Base-by-base conservation (phyloP, 1,140 invertebrate species). In the Cotesia chilonis region DNA sequence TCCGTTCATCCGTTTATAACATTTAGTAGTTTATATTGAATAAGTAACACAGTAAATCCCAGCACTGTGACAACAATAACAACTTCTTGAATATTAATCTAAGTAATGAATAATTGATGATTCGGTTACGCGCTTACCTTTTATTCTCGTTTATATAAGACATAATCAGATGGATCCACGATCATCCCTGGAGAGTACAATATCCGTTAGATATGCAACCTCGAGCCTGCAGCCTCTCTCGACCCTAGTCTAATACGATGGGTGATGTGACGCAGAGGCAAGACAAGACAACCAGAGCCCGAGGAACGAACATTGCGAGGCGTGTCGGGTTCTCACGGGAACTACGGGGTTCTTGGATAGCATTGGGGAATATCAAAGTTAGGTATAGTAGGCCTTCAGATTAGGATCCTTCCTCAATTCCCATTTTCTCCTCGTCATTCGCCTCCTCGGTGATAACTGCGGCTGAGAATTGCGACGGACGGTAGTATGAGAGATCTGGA, bases 341-440 rank as follows among this genome's bases (percentile, higher is more conserved):
- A 51, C 17, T 4, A 71, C 35, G 61, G 66, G 51, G n/a, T 67
- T 47, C 59, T 70, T n/a, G 47, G 70, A 69, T 71, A 60, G 47
- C 73, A 55, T 35, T 69, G 61, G 78, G 78, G 78, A 81, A 14
- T 80, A 83, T 82, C 79, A 59, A 76, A 78, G 79, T 76, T 79
- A 74, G 77, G 77, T 78, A 76, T 70, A 74, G 41, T 47, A 47
- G 72, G 74, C 75, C 60, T 76, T 79, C 80, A 80, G 83, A 85
- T 85, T 85, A 85, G 81, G 82, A 81, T 80, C 55, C 72, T 76
- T 76, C 81, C 75, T 67, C 76, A 76, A 77, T 81, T 81, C 78
- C 76, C 80, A 83, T 82, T 81, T 81, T 28, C 28, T 28, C 28
- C 28, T 28, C 28, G 78, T 81, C 80, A 78, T 75, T 76, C 41